Percentiles rank a stretch among this genome's conserved stretches.
Evolutionary conservation across 2,797 vertebrate species (phyloP).

Genomic region (Falco peregrinus): DNA sequence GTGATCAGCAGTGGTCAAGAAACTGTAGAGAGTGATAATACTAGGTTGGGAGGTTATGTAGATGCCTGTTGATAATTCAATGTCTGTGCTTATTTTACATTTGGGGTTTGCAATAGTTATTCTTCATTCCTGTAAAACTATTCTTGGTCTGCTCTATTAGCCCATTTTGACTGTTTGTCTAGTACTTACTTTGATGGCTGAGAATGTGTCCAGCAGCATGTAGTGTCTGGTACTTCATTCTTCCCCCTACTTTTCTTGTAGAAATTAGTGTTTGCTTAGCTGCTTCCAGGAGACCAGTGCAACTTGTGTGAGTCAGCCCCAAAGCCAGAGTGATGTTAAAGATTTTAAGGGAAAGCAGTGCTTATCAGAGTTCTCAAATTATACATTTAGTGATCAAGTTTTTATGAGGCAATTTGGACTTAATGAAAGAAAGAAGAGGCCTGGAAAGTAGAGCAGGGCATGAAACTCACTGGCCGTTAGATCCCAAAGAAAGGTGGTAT

Average conservation of each 20-base stretch:
- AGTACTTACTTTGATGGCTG: neutral
- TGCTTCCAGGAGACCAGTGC: rapidly evolving
- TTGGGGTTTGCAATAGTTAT: neutral
- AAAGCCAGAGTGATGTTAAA: neutral
- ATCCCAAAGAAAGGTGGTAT: neutral
- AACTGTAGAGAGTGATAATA: neutral
- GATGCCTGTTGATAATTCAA: neutral
- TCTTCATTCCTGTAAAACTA: neutral
- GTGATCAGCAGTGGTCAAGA: neutral
- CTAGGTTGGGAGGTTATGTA: neutral
- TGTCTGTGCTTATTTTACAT: neutral
- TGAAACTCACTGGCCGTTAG: neutral
- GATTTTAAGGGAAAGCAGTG: neutral
- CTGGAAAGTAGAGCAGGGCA: neutral
- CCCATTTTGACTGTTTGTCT: neutral
- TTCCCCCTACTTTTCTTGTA: neutral
- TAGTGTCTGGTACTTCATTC: neutral
- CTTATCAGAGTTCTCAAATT: neutral
- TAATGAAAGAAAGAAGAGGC: neutral
- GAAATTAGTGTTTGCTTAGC: neutral
- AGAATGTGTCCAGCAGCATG: neutral
- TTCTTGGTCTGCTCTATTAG: neutral
- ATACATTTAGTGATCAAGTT: rapidly evolving
- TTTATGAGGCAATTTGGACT: neutral
- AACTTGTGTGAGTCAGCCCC: neutral